Evolutionary conservation across 2,113 vertebrate species (phyloP), one percentile per base, ranked within the genome.

Genomic region (Calyptommatus sinebrachiatus): DNA sequence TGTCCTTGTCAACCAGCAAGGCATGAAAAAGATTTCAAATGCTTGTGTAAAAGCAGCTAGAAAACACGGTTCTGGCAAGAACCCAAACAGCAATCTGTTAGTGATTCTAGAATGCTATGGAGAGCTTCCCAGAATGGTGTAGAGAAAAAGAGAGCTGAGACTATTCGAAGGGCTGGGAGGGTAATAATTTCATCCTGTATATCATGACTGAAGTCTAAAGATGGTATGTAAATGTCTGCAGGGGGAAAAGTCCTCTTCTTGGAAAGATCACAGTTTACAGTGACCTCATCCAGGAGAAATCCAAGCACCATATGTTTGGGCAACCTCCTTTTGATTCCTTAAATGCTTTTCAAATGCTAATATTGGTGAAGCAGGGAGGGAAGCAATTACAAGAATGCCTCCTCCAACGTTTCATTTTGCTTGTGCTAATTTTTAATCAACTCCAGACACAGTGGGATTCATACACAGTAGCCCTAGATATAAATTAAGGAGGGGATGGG

Each of bases 281-380:
- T 94, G 77, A 94, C 83, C 83, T 95, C 91, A 95, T 89, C 61
- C 84, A 74, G 83, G 88, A 94, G 90, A 86, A 93, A 94, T 94
- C 73, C 20, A 0, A 86, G 57, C 69, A 82, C 91, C 91, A 85
- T 92, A 84, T 92, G 90, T 89, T 89, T 73, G 0, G 80, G 88
- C 88, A 88, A 88, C 86, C 87, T 87, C 73, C 48, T 29, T 84
- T 87, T 73, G 71, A 73, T 87, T 88, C 78, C 83, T 22, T 28
- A 5, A 83, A 88, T 82, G 73, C 18, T 81, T 85, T 82, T 68
- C 10, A 79, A 82, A 83, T 14, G 3, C 45, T 84, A 60, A 84
- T 76, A 80, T 65, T 83, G 35, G 70, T 21, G 41, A 74, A 81
- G 70, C 67, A 87, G 86, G 35, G 85, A 83, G 77, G 28, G 7